A percentile compares a stretch with the other conserved stretches of the same genome.
Conservation (phyloP, 2,888 invertebrate species). For the Tachina fera region DNA sequence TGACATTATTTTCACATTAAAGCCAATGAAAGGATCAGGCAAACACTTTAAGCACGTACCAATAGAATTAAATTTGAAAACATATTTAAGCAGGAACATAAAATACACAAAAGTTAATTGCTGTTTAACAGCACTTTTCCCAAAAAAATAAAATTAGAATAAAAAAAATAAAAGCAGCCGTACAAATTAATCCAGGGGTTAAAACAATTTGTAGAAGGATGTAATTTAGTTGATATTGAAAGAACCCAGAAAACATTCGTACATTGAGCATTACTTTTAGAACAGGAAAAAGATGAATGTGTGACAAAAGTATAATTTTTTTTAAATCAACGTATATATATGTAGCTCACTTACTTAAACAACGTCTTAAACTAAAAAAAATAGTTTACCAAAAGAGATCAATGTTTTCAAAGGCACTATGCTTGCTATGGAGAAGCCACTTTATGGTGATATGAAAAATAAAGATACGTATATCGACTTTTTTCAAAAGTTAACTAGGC, state of each 20-base stretch:
- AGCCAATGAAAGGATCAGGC: neutral
- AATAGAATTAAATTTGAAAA: conserved; percentile 2
- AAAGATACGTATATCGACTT: too few species aligned
- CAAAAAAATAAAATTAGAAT: neutral
- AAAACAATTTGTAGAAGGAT: conserved; percentile 7
- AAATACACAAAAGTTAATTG: conserved; percentile 33
- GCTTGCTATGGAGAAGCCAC: too few species aligned
- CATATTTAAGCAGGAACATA: conserved; percentile 2
- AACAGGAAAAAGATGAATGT: too few species aligned
- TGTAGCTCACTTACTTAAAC: too few species aligned
- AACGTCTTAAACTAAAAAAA: too few species aligned
- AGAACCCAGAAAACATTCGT: neutral
- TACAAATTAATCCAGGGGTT: conserved; percentile 16
- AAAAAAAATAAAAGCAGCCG: neutral
- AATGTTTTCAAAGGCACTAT: too few species aligned
- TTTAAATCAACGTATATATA: too few species aligned
- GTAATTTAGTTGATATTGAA: conserved; percentile 8
- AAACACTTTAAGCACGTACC: neutral
- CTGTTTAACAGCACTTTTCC: neutral
- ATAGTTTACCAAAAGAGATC: too few species aligned
- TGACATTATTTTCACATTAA: conserved; percentile 11
- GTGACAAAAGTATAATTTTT: too few species aligned
- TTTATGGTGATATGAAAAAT: too few species aligned
- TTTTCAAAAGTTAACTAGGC: too few species aligned
- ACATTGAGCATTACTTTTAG: too few species aligned